phyloP scores from a whole-genome alignment of 2,797 vertebrate genomes.

The Alauda arvensis region DNA sequence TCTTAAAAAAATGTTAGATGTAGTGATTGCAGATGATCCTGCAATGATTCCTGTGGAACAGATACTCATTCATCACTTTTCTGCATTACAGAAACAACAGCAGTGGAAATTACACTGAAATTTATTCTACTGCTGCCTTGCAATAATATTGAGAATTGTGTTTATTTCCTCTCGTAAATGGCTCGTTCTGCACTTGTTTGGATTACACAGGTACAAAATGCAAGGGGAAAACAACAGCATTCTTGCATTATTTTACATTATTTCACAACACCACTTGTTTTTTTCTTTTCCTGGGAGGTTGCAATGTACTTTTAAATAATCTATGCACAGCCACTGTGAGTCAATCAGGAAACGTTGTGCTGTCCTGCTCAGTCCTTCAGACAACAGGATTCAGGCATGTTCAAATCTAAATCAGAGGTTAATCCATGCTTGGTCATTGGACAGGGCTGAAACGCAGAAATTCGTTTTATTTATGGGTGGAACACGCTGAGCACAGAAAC shows the following conservation, averaged over 20 bases:
- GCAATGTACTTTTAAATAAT: conserved; percentile 52
- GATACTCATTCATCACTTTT: not conserved
- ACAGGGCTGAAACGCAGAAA: conserved; percentile 51
- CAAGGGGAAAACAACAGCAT: not conserved
- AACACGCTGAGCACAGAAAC: conserved; percentile 36
- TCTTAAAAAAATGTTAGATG: not conserved
- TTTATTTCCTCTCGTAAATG: conserved; percentile 29
- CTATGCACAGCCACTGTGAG: conserved; percentile 18
- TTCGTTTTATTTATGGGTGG: conserved; percentile 65
- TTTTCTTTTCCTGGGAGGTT: not conserved
- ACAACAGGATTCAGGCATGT: conserved; percentile 45
- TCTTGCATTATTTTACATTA: not conserved
- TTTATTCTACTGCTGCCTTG: conserved; percentile 14
- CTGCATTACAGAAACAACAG: conserved; percentile 1
- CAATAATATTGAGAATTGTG: conserved; percentile 6
- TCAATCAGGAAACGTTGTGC: conserved; percentile 29
- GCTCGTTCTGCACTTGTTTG: conserved; percentile 13
- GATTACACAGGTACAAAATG: not conserved
- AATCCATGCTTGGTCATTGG: conserved; percentile 67
- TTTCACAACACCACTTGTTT: not conserved
- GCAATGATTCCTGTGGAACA: not conserved
- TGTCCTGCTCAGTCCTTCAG: conserved; percentile 37
- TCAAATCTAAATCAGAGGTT: conserved; percentile 64
- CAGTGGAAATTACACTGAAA: conserved; percentile 22
- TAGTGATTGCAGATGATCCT: not conserved